A percentile compares a stretch with the other conserved stretches of the same genome.
Conservation (phyloP, 2,113 vertebrate species). For the Numida meleagris region DNA sequence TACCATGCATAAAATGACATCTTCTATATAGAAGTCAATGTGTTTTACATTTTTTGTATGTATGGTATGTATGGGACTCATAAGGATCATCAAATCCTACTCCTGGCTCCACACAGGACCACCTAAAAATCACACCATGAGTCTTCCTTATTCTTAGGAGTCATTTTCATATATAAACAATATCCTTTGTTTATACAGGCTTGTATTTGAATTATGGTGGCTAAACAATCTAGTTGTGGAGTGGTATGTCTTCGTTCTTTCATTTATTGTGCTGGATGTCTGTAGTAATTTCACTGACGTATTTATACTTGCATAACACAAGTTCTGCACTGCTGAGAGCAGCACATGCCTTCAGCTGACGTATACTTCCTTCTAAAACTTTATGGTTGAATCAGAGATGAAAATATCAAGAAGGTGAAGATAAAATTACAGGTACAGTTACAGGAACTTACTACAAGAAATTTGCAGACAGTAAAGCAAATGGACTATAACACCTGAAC, state of each 20-base stretch:
- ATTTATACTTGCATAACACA: neutral
- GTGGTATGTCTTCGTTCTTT: neutral
- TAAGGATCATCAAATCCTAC: no score
- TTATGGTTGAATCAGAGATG: neutral
- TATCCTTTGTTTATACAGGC: neutral
- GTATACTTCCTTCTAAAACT: neutral
- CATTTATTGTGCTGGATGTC: neutral
- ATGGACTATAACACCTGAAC: neutral
- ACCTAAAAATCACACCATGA: neutral
- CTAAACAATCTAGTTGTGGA: neutral
- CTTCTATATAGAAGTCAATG: neutral
- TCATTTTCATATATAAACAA: neutral
- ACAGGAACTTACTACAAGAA: neutral
- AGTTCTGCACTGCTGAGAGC: neutral
- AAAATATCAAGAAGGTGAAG: neutral
- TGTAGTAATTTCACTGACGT: neutral
- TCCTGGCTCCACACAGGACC: no score
- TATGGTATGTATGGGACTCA: neutral
- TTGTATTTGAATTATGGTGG: neutral
- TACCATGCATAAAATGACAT: neutral
- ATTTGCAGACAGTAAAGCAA: neutral
- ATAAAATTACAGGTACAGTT: neutral
- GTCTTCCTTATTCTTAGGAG: neutral
- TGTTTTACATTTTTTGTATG: neutral
- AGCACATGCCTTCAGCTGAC: neutral